Evolutionary conservation across 2,113 vertebrate species (phyloP), one percentile per base, ranked within the genome.

Genomic region (Pedionomus torquatus): DNA sequence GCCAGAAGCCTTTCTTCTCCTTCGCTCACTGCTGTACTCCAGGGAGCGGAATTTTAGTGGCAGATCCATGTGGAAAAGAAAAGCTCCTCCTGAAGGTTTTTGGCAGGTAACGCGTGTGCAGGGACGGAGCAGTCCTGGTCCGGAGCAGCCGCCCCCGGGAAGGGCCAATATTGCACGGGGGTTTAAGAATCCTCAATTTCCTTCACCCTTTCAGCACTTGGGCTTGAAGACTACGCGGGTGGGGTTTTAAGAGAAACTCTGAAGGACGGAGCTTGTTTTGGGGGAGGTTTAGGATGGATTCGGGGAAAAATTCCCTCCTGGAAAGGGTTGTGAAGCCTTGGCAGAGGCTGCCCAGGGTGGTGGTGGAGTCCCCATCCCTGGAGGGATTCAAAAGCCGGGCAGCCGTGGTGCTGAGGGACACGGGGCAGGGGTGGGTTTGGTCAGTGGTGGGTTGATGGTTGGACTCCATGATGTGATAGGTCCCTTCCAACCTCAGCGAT

Each of bases 141-240:
- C 51, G 33, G 43, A 44, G 81, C 15, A n/a, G 61, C 35, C n/a
- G 17, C 35, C 33, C 33, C 15, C 49, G 52, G 82, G 43, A 28
- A 68, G 7, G 8, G 10, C 48, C 23, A 4, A n/a, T 33, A 28
- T 78, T 28, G 10, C 17, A 6, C 54, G 23, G 54, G 74, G 33
- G 28, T 64, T 61, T 5, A 2, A 1, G 28, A 7, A 11, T 4
- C 2, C 3, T 7, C 33, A 1, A 4, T n/a, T 33, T 46, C 65
- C 31, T 31, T 13, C 28, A 17, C 31, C 57, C 64, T 55, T 61
- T 7, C 58, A 57, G 66, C 18, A 2, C 41, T 52, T 28, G 28
- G 51, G 25, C 51, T 54, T 30, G 52, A 54, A 17, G 28, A 54
- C 52, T 54, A 17, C 30, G 28, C 6, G 52, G 52, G 17, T 54